These are phyloP conservation scores for Aphodius sticticus DNA, from an alignment of 2,888 invertebrate genomes.

Conservation along the genomic window DNA sequence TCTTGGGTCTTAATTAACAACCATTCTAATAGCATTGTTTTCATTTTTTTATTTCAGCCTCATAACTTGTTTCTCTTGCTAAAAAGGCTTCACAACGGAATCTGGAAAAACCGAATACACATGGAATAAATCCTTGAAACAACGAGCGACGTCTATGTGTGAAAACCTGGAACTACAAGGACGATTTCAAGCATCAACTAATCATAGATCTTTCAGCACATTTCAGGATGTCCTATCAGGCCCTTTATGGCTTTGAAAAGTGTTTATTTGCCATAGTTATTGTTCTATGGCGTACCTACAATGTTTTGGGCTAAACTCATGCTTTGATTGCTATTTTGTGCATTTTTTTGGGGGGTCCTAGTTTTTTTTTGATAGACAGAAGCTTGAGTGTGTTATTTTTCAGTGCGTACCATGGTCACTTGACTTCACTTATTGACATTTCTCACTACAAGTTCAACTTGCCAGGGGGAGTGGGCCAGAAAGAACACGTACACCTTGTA, in stretches of 20 bases:
- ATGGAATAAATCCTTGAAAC: slow-evolving; percentile 25
- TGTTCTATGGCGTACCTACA: background rate
- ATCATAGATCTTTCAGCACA: slow-evolving; percentile 25
- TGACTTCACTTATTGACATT: slow-evolving; percentile 94
- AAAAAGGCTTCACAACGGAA: background rate
- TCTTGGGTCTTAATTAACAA: background rate
- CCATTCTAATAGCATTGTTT: slow-evolving; percentile 50
- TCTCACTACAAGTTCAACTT: slow-evolving; percentile 98
- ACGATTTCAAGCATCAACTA: slow-evolving; percentile 7
- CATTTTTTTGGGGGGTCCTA: slow-evolving; percentile 32
- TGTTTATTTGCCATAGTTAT: background rate
- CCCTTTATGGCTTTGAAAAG: slow-evolving; percentile 10
- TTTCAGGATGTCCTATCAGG: slow-evolving; percentile 23
- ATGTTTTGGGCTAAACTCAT: background rate
- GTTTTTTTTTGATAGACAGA: slow-evolving; percentile 31
- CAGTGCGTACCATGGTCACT: slow-evolving; percentile 99
- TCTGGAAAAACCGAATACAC: slow-evolving; percentile 1
- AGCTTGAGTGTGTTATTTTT: slow-evolving; percentile 60
- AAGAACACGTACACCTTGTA: slow-evolving; percentile 89
- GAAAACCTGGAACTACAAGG: background rate
- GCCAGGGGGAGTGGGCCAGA: slow-evolving; percentile 82
- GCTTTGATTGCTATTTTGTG: slow-evolving; percentile 32
- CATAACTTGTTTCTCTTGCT: slow-evolving; percentile 37
- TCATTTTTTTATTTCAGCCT: slow-evolving; percentile 58
- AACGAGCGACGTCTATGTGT: background rate